Conservation (phyloP, 2,888 invertebrate genomes). For the Stenodera caucasica region DNA sequence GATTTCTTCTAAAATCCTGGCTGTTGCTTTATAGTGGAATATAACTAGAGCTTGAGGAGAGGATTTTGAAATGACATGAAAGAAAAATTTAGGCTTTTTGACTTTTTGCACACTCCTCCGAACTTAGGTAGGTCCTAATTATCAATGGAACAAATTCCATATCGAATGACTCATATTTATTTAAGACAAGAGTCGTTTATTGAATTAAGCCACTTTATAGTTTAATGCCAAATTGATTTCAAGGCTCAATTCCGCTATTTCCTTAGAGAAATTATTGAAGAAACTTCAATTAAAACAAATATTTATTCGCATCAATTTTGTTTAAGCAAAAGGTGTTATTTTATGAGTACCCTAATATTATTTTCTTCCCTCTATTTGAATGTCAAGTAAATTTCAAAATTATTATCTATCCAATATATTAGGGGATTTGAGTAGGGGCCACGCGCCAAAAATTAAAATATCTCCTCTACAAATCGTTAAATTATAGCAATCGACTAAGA, state of each 20-base stretch:
- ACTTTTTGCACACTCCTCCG: neutral
- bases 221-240: too few relatives aligned
- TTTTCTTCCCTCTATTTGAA: neutral
- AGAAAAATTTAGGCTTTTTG: too few relatives aligned
- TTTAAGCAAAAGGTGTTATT: too few relatives aligned
- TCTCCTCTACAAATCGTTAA: slow-evolving; percentile 50
- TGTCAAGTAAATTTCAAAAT: slow-evolving; percentile 11
- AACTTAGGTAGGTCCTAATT: neutral
- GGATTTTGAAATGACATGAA: too few relatives aligned
- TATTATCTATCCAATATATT: too few relatives aligned
- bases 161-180: neutral
- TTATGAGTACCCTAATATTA: neutral
- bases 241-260: too few relatives aligned
- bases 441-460: slow-evolving; percentile 55
- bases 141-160: neutral
- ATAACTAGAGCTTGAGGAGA: too few relatives aligned
- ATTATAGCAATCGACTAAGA: slow-evolving; percentile 51
- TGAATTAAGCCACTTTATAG: neutral
- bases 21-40: too few relatives aligned
- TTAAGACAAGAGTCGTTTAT: neutral
- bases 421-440: slow-evolving; percentile 32
- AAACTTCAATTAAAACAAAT: too few relatives aligned
- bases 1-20: too few relatives aligned
- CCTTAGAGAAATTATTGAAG: too few relatives aligned
- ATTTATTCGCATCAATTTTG: too few relatives aligned